Evolutionary conservation across 1,140 invertebrate genomes (phyloP), one percentile per base, ranked within the genome.

Genomic region (Sycophaga agraensis): DNA sequence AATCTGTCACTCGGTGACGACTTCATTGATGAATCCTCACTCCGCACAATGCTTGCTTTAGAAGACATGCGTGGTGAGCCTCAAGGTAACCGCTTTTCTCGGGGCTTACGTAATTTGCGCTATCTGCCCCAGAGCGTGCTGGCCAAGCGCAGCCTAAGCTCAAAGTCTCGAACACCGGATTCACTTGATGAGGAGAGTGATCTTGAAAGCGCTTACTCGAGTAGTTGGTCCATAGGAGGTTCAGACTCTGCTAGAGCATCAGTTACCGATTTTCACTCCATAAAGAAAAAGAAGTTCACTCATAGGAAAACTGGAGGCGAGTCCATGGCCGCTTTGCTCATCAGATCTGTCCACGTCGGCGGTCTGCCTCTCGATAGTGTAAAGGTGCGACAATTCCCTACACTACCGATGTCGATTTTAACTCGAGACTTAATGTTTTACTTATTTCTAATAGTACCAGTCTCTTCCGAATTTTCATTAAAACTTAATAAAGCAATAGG

Each of bases 261-360:
- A 0, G 31, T 69, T 1, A 16, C 58, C 0, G 70, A 75, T 24
- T 19, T 73, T 8, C 57, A 66, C 1, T 63, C 59, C 16, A 59
- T 70, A 16, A 72, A 55, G 48, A 69, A 72, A 14, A 85, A 83
- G 64, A 81, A 79, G 45, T 75, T 79, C 4, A 81, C 76, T 28
- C 83, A 86, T 55, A 78, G 81, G n/a, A 85, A 85, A 66, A 77
- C 75, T 8, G 71, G 76, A 46, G 84, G 82, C 57, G 83, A 87
- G 68, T 76, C 80, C 2, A 87, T 88, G 82, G 86, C 85, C 2
- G 84, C 86, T 9, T 79, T 87, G 54, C 72, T 89, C 19, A 87
- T 87, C 2, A 78, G 84, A 61, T 87, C 86, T 6, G 82, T 89
- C 6, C 85, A 86, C 45, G 84, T 82, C n/a, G 86, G 82, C 8